These are phyloP conservation scores for Uria aalge DNA, from an alignment of 2,113 vertebrate genomes.

Conservation along the genomic window DNA sequence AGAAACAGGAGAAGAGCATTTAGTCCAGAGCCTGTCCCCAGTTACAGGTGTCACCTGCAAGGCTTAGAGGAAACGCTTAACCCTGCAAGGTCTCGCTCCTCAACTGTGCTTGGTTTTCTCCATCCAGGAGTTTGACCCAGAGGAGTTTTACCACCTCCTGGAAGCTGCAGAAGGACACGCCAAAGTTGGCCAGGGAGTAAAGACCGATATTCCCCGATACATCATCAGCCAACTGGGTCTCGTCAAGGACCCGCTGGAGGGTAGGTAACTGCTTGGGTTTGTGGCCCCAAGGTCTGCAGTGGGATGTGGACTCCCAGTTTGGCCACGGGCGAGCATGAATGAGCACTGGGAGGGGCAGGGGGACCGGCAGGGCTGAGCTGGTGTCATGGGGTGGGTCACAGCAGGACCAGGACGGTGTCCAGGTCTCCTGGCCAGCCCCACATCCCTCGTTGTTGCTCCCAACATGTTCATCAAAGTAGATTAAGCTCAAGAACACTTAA, in stretches of 20 bases:
- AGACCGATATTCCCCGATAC: constrained; percentile 92
- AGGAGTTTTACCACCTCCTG: constrained; percentile 95
- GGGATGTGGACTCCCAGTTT: neutral
- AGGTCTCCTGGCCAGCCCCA: neutral
- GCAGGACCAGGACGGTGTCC: neutral
- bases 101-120: neutral
- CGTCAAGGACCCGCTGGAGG: constrained; percentile 86
- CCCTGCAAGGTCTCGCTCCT: neutral
- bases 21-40: neutral
- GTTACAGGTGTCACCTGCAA: neutral
- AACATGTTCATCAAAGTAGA: constrained; percentile 33
- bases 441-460: neutral
- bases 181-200: constrained; percentile 91
- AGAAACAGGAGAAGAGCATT: neutral
- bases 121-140: constrained; percentile 91
- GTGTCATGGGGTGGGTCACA: neutral
- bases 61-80: neutral
- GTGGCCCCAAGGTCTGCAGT: neutral
- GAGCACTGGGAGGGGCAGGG: neutral
- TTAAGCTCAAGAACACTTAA: constrained; percentile 60
- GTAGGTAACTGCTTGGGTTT: constrained; percentile 54
- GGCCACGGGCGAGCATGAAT: rapidly evolving
- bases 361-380: neutral
- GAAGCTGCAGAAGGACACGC: constrained; percentile 96
- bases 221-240: constrained; percentile 96